Conservation (phyloP, 2,888 invertebrate genomes). For the Diloba caeruleocephala region DNA sequence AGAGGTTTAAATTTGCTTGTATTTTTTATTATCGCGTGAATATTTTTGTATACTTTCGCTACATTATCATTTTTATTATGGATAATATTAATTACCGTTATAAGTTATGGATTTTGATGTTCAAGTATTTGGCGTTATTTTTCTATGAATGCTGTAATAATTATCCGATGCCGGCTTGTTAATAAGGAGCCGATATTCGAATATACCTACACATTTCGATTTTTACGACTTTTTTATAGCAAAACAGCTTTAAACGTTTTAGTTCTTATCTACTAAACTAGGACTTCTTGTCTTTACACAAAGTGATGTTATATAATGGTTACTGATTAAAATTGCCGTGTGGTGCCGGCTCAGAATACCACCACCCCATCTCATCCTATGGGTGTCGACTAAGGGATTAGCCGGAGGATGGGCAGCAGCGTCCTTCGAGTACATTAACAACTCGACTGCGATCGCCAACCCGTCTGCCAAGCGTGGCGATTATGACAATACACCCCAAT, state of each 20-base stretch:
- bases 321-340: too few relatives aligned
- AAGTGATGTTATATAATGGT: too few relatives aligned
- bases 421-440: too few relatives aligned
- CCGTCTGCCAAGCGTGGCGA: too few relatives aligned
- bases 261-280: slow-evolving; percentile 1
- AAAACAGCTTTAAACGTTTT: slow-evolving; percentile 1
- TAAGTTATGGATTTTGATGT: slow-evolving; percentile 31
- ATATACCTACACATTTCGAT: background rate
- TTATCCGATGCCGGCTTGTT: background rate
- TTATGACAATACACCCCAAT: too few relatives aligned
- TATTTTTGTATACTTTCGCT: slow-evolving; percentile 49
- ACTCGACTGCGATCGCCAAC: too few relatives aligned
- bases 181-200: background rate
- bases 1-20: slow-evolving; percentile 12
- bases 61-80: slow-evolving; percentile 38
- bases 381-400: too few relatives aligned
- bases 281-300: background rate
- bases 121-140: slow-evolving; percentile 13
- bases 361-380: too few relatives aligned
- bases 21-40: slow-evolving; percentile 1
- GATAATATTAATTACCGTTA: slow-evolving; percentile 40
- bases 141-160: slow-evolving; percentile 9
- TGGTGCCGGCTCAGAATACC: too few relatives aligned
- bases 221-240: slow-evolving; percentile 10
- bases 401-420: too few relatives aligned